These are phyloP conservation scores for Thalassoma bifasciatum DNA, from an alignment of 2,113 vertebrate species.

Conservation along the genomic window DNA sequence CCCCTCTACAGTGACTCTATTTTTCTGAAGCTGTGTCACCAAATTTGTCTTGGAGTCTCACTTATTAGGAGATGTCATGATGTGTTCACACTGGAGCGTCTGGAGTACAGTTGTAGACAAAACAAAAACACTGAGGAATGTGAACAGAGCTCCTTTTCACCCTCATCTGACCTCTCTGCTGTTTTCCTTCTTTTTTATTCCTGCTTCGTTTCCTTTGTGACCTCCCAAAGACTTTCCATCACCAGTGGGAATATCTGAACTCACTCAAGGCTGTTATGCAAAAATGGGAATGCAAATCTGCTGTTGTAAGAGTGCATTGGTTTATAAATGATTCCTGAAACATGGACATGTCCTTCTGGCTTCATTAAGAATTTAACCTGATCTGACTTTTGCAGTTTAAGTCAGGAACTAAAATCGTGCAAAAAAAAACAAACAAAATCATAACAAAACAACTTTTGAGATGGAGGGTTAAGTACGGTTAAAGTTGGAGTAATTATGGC, in stretches of 20 bases:
- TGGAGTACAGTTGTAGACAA: not conserved
- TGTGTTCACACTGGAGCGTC: constrained; percentile 1
- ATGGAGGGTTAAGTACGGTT: too few relatives aligned
- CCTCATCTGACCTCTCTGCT: constrained; percentile 6
- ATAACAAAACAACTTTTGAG: too few relatives aligned
- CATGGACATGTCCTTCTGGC: not conserved
- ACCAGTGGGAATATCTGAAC: constrained; percentile 10
- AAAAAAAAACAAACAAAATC: too few relatives aligned
- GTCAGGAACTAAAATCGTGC: not conserved
- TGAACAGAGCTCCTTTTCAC: not conserved
- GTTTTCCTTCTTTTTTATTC: not conserved
- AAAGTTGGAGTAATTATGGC: too few relatives aligned
- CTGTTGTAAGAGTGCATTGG: not conserved
- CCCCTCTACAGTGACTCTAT: too few relatives aligned
- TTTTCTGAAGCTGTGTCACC: not conserved
- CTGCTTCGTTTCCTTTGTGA: not conserved
- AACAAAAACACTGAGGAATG: not conserved
- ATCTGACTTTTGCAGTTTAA: constrained; percentile 11
- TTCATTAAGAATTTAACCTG: not conserved
- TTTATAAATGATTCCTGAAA: constrained; percentile 18
- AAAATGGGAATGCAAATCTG: constrained; percentile 9
- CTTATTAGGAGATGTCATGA: not conserved
- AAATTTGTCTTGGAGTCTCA: constrained; percentile 16
- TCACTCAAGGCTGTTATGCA: constrained; percentile 1
- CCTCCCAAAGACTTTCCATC: not conserved